These are phyloP conservation scores for Percopsis omiscomaycus DNA, from an alignment of 2,797 vertebrate species.

Conservation along the genomic window DNA sequence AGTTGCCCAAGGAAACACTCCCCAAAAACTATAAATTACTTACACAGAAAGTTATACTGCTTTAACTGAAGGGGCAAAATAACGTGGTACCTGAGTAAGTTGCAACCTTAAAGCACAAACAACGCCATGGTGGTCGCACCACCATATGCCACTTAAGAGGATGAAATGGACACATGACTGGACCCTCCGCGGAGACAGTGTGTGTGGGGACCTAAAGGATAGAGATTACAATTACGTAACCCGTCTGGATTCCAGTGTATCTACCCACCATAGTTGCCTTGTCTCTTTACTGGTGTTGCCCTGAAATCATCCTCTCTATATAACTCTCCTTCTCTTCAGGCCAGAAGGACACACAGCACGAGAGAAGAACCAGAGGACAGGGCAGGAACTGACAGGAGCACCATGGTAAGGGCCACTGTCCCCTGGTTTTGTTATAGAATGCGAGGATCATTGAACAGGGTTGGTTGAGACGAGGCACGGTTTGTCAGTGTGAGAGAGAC, in stretches of 20 bases:
- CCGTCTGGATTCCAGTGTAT: slow-evolving; percentile 6
- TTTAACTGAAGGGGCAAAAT: too few relatives aligned
- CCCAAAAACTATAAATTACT: too few relatives aligned
- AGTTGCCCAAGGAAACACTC: too few relatives aligned
- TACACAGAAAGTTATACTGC: too few relatives aligned
- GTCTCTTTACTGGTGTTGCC: neutral
- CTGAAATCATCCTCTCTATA: neutral
- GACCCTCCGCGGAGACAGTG: slow-evolving; percentile 1
- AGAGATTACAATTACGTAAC: neutral
- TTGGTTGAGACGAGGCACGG: slow-evolving; percentile 32
- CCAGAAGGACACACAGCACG: slow-evolving; percentile 52
- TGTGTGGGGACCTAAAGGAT: neutral
- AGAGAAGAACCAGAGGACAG: slow-evolving; percentile 54
- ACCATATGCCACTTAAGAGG: slow-evolving; percentile 7
- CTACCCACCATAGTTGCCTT: neutral
- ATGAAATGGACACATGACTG: slow-evolving; percentile 24
- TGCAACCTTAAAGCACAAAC: too few relatives aligned
- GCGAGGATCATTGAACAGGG: slow-evolving; percentile 29
- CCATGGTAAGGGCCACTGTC: slow-evolving; percentile 63
- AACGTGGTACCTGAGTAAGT: too few relatives aligned
- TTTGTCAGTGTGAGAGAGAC: neutral
- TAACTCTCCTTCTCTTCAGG: slow-evolving; percentile 46
- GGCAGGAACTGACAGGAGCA: slow-evolving; percentile 31
- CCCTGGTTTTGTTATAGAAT: slow-evolving; percentile 30
- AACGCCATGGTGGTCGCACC: neutral